Percentiles rank a stretch among this genome's conserved stretches.
Conservation (phyloP, 2,888 invertebrate species). For the Xestobium rufovillosum region DNA sequence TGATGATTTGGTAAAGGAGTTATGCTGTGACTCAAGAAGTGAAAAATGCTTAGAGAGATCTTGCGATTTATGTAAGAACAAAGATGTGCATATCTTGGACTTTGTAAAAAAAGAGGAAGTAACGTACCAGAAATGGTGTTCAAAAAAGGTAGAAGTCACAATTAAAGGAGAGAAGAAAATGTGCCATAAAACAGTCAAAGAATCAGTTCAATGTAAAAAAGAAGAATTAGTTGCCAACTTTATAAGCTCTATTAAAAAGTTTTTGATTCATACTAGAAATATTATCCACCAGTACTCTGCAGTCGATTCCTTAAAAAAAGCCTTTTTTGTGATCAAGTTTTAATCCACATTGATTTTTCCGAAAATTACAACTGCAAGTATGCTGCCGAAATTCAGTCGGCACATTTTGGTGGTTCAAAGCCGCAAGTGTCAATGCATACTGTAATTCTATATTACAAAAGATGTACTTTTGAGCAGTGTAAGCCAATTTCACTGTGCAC, state of each 20-base stretch:
- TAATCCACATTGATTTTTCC: slow-evolving; percentile 11
- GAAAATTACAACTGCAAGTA: slow-evolving; percentile 13
- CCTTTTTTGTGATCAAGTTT: slow-evolving; percentile 7
- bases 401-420: slow-evolving; percentile 14
- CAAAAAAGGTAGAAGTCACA: slow-evolving; percentile 11
- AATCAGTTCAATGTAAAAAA: slow-evolving; percentile 9
- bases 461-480: too few species aligned
- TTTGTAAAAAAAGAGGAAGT: slow-evolving; percentile 10
- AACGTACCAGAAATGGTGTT: slow-evolving; percentile 9
- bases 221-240: too few species aligned
- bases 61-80: slow-evolving; percentile 9
- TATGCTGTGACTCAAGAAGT: slow-evolving; percentile 10
- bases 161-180: slow-evolving; percentile 11
- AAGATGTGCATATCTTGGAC: slow-evolving; percentile 5
- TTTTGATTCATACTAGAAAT: slow-evolving; percentile 12
- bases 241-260: too few species aligned
- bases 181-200: slow-evolving; percentile 12
- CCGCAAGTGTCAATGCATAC: slow-evolving; percentile 13
- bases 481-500: too few species aligned
- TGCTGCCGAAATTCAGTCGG: slow-evolving; percentile 11
- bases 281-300: slow-evolving; percentile 11
- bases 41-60: slow-evolving; percentile 11
- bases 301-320: too few species aligned
- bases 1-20: slow-evolving; percentile 11
- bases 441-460: slow-evolving; percentile 12